A percentile compares a stretch with the other conserved stretches of the same genome.
Evolutionary conservation across 1,140 invertebrate genomes (phyloP).

Genomic region (Drosophila lowei): DNA sequence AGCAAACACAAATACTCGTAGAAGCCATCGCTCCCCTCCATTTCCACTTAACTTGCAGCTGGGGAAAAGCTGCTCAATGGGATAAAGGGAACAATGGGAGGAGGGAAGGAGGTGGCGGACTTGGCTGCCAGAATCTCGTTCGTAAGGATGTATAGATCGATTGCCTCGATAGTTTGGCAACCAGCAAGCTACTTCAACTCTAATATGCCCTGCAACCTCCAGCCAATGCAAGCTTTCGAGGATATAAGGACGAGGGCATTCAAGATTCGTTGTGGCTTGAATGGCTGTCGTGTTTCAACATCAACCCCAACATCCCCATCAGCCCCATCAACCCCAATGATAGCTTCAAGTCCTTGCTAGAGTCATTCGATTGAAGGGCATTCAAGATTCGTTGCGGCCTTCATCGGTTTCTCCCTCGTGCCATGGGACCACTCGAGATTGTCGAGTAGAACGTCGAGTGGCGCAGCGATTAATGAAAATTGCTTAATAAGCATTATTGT

Average conservation of each 20-base stretch:
- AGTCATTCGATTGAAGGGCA: not conserved
- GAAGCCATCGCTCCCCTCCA: constrained; percentile 3
- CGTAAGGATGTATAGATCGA: constrained; percentile 47
- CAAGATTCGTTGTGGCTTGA: not conserved
- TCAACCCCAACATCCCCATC: too few species aligned
- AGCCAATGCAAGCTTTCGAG: not conserved
- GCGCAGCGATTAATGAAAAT: constrained; percentile 77
- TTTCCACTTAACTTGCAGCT: constrained; percentile 46
- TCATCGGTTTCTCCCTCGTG: not conserved
- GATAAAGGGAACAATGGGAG: constrained; percentile 42
- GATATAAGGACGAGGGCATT: not conserved
- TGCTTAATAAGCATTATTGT: constrained; percentile 82
- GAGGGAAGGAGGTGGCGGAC: constrained; percentile 2
- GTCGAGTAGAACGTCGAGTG: constrained; percentile 69
- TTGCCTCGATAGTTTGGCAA: constrained; percentile 59
- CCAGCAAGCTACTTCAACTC: constrained; percentile 50
- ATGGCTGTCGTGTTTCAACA: too few species aligned
- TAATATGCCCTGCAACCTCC: constrained; percentile 20
- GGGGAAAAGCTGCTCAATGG: constrained; percentile 39
- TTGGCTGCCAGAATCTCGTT: constrained; percentile 9
- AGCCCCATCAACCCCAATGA: too few species aligned
- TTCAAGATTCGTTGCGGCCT: not conserved
- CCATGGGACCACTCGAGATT: constrained; percentile 57
- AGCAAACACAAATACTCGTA: constrained; percentile 38
- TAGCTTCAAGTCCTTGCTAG: too few species aligned